Percentiles rank a stretch among this genome's conserved stretches.
phyloP scores from a whole-genome alignment of 2,888 invertebrate species.

The Lacanobia wlatinum region DNA sequence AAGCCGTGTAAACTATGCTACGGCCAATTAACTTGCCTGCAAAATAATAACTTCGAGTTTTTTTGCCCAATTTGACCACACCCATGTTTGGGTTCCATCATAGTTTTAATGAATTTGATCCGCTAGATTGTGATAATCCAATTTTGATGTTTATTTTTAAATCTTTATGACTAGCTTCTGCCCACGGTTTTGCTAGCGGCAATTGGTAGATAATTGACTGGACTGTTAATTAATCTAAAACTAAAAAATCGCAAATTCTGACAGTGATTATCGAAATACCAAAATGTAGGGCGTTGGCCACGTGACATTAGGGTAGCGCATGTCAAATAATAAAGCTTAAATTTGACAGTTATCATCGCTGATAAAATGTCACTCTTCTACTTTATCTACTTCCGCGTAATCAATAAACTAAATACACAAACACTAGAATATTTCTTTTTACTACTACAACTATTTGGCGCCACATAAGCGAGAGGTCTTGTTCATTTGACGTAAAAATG shows the following conservation, averaged over 20 bases:
- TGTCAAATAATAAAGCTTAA: no score
- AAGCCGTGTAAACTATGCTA: constrained; percentile 45
- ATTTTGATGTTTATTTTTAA: constrained; percentile 51
- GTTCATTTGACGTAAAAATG: no score
- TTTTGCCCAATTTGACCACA: constrained; percentile 50
- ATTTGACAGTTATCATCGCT: no score
- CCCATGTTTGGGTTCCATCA: constrained; percentile 56
- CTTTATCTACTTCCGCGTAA: no score
- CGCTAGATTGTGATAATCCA: constrained; percentile 36
- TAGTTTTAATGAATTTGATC: constrained; percentile 43
- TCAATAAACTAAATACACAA: no score
- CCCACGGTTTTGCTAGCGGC: constrained; percentile 18
- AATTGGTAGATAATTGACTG: constrained; percentile 3
- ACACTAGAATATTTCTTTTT: no score
- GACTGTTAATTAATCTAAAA: background rate
- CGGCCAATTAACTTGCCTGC: constrained; percentile 55
- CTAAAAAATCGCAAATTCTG: background rate
- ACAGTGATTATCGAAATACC: background rate
- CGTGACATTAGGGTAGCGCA: no score
- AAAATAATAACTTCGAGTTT: constrained; percentile 45
- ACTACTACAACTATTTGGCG: no score
- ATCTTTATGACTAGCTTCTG: constrained; percentile 36
- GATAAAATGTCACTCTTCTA: no score
- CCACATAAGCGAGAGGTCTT: no score
- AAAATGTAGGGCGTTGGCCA: background rate